phyloP scores from a whole-genome alignment of 2,888 invertebrate genomes.

The Tipula unca region DNA sequence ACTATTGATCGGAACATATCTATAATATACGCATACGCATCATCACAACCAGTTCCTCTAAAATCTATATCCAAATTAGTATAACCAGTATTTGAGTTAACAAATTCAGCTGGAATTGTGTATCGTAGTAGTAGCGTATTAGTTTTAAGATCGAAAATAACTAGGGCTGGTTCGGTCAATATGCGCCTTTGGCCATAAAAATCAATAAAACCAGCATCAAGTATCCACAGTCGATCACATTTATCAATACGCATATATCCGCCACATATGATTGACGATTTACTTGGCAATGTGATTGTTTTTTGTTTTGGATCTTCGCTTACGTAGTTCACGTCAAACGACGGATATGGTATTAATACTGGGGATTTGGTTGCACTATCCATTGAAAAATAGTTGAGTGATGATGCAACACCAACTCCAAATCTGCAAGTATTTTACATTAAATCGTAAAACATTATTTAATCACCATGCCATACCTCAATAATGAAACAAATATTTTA shows the following conservation, averaged over 20 bases:
- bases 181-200: constrained; percentile 57
- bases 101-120: constrained; percentile 49
- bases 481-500: background rate
- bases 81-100: background rate
- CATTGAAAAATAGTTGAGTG: constrained; percentile 57
- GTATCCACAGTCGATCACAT: constrained; percentile 74
- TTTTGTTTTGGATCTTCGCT: background rate
- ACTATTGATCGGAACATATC: background rate
- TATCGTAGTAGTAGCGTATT: constrained; percentile 62
- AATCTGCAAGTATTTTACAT: constrained; percentile 41
- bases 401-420: constrained; percentile 62
- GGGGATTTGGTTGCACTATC: constrained; percentile 53
- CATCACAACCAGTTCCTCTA: background rate
- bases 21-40: background rate
- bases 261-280: constrained; percentile 59
- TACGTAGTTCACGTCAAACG: constrained; percentile 57
- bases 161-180: constrained; percentile 54
- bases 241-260: constrained; percentile 64
- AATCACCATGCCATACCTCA: background rate
- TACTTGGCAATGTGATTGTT: constrained; percentile 42
- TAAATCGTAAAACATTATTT: background rate
- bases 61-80: background rate
- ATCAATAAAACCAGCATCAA: constrained; percentile 71
- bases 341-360: constrained; percentile 64
- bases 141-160: constrained; percentile 66